Base-by-base conservation (phyloP, 2,113 vertebrate genomes). In the Hyperopisus bebe region DNA sequence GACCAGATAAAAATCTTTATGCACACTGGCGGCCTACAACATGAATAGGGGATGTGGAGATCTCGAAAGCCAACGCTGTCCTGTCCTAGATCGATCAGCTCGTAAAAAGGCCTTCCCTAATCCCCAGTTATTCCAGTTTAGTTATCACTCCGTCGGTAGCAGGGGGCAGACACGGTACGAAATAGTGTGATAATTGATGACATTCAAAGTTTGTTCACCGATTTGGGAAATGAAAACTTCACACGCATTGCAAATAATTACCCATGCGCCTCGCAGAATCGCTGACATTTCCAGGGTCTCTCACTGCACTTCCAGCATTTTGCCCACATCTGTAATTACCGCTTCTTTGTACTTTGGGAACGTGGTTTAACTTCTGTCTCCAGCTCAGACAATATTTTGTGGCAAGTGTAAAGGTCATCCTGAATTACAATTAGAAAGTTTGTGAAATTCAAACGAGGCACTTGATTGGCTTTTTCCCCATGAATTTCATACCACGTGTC, bases 211-310 rank as follows among this genome's bases (percentile, higher is more conserved):
- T 89, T 82, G 46, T 9, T 47, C 27, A 51, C 88, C 58, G 44
- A 44, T 58, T 35, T 46, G 62, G 47, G 42, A 82, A 39, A 13
- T 89, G 35, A 53, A 89, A 89, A 77, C 47, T 53, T 89, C 48
- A 53, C 19, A 47, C 19, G 27, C 24, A 82, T 51, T 82, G 17
- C 17, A 53, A 89, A 82, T 50, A 51, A 77, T 53, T 35, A 39
- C 24, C 13, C 27, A 77, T 70, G 42, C 46, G 17, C 46, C 15
- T 44, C n/a, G 62, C 88, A 89, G 27, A 89, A 89, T 70, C 53
- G 3, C 31, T 88, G 90, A 90, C 87, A 90, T 88, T 90, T 90
- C 46, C 84, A 51, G 55, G n/a, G 19, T 51, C 44, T 35, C 39
- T 11, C 80, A 66, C 17, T 70, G 21, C 80, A 8, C 80, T 86